Evolutionary conservation across 2,113 vertebrate genomes (phyloP), one percentile per base, ranked within the genome.

Genomic region (Cheilinus undulatus): DNA sequence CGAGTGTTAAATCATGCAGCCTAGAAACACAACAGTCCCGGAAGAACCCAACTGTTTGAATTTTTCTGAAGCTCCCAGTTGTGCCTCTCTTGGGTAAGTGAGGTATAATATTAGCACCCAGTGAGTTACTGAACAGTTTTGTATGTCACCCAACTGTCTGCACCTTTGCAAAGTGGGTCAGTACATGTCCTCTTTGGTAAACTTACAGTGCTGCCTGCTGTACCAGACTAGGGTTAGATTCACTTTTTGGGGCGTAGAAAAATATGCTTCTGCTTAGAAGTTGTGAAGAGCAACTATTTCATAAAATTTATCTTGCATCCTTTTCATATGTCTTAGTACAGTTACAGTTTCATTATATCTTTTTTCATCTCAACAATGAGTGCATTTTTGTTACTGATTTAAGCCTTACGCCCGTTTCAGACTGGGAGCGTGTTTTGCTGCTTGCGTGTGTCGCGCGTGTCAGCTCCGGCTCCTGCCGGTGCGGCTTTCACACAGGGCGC

Each of bases 61-160:
- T 46, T 77, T 59, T 78, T 8, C 15, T 73, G 42, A 20, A 7
- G 64, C 61, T 64, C 49, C 22, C 23, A 26, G 20, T 27, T 40
- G 40, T 76, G 62, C 20, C 51, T 32, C 38, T 45, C 34, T 70
- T 7, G 57, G 53, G 26, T 52, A 11, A 10, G 15, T 63, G 57
- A 19, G 49, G 62, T 50, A 10, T 48, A 72, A 60, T 63, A 49
- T 65, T 78, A 80, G 81, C 54, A 66, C 32, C 24, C 63, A 63
- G 1, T 49, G 10, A 58, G 27, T 43, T 53, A 73, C 19, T 34
- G 7, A 50, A 30, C 26, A 54, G 27, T 62, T 75, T 66, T 69
- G 45, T 69, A 3, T 69, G 78, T 46, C 76, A 74, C 69, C 36
- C 38, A 42, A 4, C 9, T 32, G 64, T 76, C 27, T 62, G 30